These are phyloP conservation scores for Habropoda laboriosa DNA, from an alignment of 1,140 invertebrate species.

Conservation along the genomic window DNA sequence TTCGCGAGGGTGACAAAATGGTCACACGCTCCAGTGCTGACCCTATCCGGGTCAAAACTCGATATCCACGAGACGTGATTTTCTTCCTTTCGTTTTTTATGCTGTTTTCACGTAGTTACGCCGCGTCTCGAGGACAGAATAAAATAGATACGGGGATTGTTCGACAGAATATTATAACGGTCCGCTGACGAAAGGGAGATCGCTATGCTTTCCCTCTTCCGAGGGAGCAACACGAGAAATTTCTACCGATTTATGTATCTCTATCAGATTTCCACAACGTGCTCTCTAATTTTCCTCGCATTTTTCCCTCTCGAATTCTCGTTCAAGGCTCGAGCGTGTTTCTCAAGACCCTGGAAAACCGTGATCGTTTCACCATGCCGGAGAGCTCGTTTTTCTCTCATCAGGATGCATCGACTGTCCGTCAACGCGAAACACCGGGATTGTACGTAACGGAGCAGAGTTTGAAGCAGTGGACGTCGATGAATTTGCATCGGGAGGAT, in stretches of 20 bases:
- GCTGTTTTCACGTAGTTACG: conserved; percentile 75
- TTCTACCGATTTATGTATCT: conserved; percentile 56
- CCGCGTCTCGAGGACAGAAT: conserved; percentile 58
- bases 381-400: background rate
- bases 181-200: conserved; percentile 69
- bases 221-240: conserved; percentile 53
- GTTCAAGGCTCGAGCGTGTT: background rate
- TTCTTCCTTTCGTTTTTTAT: conserved; percentile 63
- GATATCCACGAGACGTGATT: conserved; percentile 67
- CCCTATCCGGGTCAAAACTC: conserved; percentile 73
- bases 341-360: background rate
- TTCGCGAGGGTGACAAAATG: conserved; percentile 74
- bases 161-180: conserved; percentile 79
- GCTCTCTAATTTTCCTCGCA: conserved; percentile 5
- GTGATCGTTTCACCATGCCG: background rate
- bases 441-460: conserved; percentile 21
- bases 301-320: background rate
- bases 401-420: conserved; percentile 1
- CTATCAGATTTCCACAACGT: conserved; percentile 58
- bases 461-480: background rate
- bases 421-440: conserved; percentile 5
- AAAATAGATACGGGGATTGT: conserved; percentile 68
- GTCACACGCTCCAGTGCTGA: conserved; percentile 78
- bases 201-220: conserved; percentile 24
- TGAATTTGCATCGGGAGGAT: conserved; percentile 33